Evolutionary conservation across 1,140 invertebrate genomes (phyloP).

Genomic region (Varroa destructor): DNA sequence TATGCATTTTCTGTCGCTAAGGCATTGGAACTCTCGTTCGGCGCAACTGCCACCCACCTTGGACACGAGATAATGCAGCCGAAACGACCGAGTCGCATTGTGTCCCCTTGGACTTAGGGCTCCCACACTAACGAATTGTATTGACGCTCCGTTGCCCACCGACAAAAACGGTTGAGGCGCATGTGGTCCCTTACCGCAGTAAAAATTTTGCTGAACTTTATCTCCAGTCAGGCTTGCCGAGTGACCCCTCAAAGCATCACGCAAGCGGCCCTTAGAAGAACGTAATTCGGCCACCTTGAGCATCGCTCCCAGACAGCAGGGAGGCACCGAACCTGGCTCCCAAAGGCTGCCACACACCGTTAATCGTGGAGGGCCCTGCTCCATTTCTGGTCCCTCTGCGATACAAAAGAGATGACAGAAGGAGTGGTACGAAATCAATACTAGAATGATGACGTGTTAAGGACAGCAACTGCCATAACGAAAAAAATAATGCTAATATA

Average conservation of each 20-base stretch:
- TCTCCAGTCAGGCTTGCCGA: neutral
- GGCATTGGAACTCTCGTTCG: constrained; percentile 1
- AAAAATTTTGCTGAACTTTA: constrained; percentile 19
- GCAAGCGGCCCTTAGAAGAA: neutral
- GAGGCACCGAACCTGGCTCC: constrained; percentile 13
- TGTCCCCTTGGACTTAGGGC: constrained; percentile 2
- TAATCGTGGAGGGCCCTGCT: no score
- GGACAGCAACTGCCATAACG: no score
- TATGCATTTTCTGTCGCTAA: constrained; percentile 31
- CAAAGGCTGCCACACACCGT: constrained; percentile 3
- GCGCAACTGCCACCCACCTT: neutral
- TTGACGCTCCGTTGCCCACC: neutral
- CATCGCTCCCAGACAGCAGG: constrained; percentile 24
- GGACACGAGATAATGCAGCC: constrained; percentile 5
- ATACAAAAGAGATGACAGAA: no score
- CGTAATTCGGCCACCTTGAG: constrained; percentile 9
- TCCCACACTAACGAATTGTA: constrained; percentile 19
- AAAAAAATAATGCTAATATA: no score
- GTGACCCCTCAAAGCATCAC: no score
- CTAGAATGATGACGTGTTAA: no score
- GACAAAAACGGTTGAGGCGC: constrained; percentile 18
- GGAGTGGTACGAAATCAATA: no score
- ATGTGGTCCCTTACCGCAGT: constrained; percentile 3
- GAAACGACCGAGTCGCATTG: constrained; percentile 3
- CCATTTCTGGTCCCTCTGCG: no score